Evolutionary conservation across 1,140 invertebrate species (phyloP).

Genomic region (Drosophila novamexicana): DNA sequence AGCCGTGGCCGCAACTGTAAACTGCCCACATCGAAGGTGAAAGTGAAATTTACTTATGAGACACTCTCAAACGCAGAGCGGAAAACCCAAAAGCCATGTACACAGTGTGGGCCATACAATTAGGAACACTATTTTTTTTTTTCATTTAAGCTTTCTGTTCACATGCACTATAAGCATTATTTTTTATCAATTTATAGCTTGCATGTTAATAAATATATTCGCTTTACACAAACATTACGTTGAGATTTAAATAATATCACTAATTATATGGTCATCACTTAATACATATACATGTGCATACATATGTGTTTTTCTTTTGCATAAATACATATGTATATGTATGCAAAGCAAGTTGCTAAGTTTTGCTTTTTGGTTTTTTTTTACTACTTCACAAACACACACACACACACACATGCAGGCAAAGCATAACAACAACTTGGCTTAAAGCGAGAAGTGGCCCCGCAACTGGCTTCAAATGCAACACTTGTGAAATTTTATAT

Average conservation of each 20-base stretch:
- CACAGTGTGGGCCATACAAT: neutral
- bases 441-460: constrained; percentile 14
- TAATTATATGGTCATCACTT: neutral
- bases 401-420: constrained; percentile 2
- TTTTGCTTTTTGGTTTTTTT: constrained; percentile 40
- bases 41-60: constrained; percentile 65
- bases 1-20: constrained; percentile 30
- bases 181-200: too few species aligned
- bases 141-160: too few species aligned
- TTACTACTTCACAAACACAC: constrained; percentile 36
- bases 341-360: constrained; percentile 39
- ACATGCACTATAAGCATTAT: too few species aligned
- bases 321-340: constrained; percentile 6
- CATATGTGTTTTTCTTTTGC: neutral
- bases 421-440: constrained; percentile 28
- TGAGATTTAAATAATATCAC: too few species aligned
- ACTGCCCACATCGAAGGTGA: constrained; percentile 76
- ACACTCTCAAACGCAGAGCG: constrained; percentile 28
- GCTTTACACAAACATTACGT: too few species aligned
- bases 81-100: constrained; percentile 26
- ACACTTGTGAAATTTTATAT: constrained; percentile 63
- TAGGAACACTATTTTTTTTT: constrained; percentile 1
- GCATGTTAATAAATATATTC: too few species aligned
- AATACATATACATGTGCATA: neutral
- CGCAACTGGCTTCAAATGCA: constrained; percentile 55